Conservation (phyloP, 23 tunicate genomes). For the Botrylloides violaceus region DNA sequence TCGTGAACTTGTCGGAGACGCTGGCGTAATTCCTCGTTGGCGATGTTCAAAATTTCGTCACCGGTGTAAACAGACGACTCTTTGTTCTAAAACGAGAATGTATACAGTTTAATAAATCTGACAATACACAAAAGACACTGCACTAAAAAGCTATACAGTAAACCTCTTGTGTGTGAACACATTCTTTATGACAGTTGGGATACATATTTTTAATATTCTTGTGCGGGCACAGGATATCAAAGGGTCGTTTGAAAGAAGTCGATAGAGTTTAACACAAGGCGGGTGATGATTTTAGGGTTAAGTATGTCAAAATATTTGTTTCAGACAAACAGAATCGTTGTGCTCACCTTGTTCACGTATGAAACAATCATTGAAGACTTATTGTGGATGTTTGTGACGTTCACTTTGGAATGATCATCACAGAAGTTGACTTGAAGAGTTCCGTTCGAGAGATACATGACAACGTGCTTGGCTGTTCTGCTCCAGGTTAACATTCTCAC, state of each 20-base stretch:
- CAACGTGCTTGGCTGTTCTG: constrained; percentile 52
- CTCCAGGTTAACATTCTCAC: constrained; percentile 64
- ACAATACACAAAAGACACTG: too few species aligned
- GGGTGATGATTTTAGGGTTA: too few species aligned
- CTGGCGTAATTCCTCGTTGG: constrained; percentile 3
- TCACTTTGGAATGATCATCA: constrained; percentile 62
- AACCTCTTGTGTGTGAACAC: too few species aligned
- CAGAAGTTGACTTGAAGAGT: constrained; percentile 78
- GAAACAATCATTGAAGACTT: constrained; percentile 51
- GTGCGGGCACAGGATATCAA: too few species aligned
- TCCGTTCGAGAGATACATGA: constrained; percentile 78
- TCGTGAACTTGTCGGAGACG: constrained; percentile 29
- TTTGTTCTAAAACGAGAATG: constrained; percentile 13
- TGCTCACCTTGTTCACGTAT: constrained; percentile 44
- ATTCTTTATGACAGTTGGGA: too few species aligned
- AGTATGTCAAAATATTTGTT: too few species aligned
- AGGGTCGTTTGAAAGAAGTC: too few species aligned
- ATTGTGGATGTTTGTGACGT: constrained; percentile 46
- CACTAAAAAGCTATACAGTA: too few species aligned
- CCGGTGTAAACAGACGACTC: constrained; percentile 20
- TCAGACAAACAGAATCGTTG: not conserved
- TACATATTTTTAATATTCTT: too few species aligned
- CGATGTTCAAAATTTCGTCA: constrained; percentile 6
- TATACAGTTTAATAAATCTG: too few species aligned
- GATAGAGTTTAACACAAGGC: too few species aligned